A percentile compares a stretch with the other conserved stretches of the same genome.
These are phyloP conservation scores for Acyrthosiphon pisum DNA, from an alignment of 1,140 invertebrate genomes.

Conservation along the genomic window DNA sequence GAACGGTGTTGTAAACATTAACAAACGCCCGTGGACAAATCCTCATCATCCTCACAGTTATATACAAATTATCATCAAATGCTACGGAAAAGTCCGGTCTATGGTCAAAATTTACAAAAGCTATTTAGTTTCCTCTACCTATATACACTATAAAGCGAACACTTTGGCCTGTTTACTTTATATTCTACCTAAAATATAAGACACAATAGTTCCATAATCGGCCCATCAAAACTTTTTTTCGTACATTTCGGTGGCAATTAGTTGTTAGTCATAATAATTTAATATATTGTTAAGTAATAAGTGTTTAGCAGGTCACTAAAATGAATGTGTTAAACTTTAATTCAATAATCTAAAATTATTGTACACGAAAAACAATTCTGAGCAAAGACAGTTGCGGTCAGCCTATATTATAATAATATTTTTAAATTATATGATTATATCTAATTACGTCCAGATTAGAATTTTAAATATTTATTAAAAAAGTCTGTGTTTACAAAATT, in stretches of 20 bases:
- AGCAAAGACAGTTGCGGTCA: too few species aligned
- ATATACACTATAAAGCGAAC: neutral
- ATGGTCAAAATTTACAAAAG: neutral
- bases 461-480: too few species aligned
- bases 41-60: neutral
- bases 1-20: constrained; percentile 6
- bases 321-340: too few species aligned
- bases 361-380: too few species aligned
- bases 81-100: neutral
- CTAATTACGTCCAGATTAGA: too few species aligned
- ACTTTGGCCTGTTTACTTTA: neutral
- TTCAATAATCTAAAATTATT: too few species aligned
- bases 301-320: too few species aligned
- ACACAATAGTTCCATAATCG: neutral
- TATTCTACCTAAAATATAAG: neutral
- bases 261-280: neutral
- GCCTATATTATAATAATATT: too few species aligned
- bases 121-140: neutral
- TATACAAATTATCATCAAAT: neutral
- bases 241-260: neutral
- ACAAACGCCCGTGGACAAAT: neutral
- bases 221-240: neutral
- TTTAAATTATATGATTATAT: too few species aligned
- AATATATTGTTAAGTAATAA: too few species aligned
- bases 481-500: too few species aligned